A percentile compares a stretch with the other conserved stretches of the same genome.
Evolutionary conservation across 2,113 vertebrate species (phyloP).

Genomic region (Pedetes capensis): DNA sequence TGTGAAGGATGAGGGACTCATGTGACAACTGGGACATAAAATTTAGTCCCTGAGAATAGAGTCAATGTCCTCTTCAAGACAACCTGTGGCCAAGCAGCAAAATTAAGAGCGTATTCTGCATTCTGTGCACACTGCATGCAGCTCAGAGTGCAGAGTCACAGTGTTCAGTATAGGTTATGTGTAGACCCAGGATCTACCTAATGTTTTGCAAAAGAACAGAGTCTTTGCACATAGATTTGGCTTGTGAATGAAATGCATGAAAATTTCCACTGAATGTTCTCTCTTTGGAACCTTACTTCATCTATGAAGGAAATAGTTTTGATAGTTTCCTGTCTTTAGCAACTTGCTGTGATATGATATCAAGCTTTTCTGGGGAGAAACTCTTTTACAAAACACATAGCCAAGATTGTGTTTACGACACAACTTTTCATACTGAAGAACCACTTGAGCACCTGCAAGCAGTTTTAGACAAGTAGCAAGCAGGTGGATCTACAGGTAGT

Average conservation of each 20-base stretch:
- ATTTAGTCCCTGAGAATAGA: background rate
- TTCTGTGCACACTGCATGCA: background rate
- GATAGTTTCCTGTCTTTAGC: background rate
- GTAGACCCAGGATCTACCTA: background rate
- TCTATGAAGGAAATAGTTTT: background rate
- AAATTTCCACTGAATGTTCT: background rate
- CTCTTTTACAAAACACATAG: background rate
- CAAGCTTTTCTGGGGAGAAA: no score
- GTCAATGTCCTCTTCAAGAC: background rate
- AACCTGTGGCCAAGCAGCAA: background rate
- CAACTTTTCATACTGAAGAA: background rate
- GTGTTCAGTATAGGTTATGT: accelerated
- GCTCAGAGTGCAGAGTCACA: background rate
- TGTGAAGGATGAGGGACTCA: accelerated
- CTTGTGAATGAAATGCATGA: background rate
- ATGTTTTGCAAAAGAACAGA: background rate
- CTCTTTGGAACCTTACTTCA: background rate
- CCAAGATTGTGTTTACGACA: background rate
- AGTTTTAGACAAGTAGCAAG: no score
- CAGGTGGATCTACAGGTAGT: background rate
- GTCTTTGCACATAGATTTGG: background rate
- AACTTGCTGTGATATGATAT: background rate
- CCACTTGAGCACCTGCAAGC: background rate
- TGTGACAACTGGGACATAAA: background rate
- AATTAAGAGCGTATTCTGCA: background rate